phyloP scores from a whole-genome alignment of 1,140 invertebrate species.

The Latrodectus geometricus region DNA sequence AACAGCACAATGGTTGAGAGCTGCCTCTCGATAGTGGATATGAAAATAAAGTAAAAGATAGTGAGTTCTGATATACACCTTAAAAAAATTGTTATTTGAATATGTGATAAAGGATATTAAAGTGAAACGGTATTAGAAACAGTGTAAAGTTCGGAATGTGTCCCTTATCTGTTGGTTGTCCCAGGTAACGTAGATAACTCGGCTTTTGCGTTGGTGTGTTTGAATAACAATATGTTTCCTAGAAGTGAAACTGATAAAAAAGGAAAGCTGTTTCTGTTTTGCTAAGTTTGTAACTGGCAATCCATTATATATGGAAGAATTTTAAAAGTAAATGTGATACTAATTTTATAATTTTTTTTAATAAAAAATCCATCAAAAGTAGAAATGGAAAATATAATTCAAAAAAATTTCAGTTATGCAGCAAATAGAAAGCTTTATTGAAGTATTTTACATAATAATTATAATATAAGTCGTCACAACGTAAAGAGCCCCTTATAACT shows the following conservation, averaged over 20 bases:
- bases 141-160: neutral
- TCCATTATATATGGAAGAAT: no score
- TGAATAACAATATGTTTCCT: neutral
- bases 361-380: no score
- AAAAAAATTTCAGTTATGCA: no score
- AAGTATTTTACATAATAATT: no score
- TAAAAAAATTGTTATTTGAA: neutral
- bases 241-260: conserved; percentile 4
- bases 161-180: neutral
- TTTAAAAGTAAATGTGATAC: no score
- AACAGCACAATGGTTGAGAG: no score
- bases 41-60: neutral
- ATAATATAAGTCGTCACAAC: no score
- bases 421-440: no score
- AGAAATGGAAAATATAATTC: no score
- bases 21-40: neutral
- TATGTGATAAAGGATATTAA: neutral
- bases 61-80: neutral
- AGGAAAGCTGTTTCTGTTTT: neutral
- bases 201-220: neutral
- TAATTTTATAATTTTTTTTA: no score
- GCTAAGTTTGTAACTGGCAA: neutral
- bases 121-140: neutral
- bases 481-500: neutral
- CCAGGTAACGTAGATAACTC: neutral